Evolutionary conservation across 1,140 invertebrate species (phyloP), one percentile per base, ranked within the genome.

Genomic region (Mizuhopecten yessoensis): DNA sequence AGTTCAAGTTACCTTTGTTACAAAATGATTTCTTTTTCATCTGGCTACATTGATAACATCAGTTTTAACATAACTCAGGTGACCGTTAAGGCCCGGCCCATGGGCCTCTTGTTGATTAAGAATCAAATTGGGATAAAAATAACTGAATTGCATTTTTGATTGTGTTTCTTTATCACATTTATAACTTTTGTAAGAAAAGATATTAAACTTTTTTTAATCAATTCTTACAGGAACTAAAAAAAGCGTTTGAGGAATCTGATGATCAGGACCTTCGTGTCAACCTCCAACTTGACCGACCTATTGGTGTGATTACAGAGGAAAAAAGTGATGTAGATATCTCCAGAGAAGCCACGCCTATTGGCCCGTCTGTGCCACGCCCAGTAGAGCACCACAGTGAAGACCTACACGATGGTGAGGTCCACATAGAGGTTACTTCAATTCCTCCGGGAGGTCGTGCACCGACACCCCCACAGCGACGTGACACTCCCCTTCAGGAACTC

Each of bases 401-500:
- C 36, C 49, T 90, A 89, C 42, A 88, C 20, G 91, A 92, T 86
- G 92, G 89, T 0, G 90, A 92, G n/a, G 91, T 94, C 20, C 91
- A 94, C 86, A 93, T 94, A 89, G 94, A 94, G 45, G 91, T 94
- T 15, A 92, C 92, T 15, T 89, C 92, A 15, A 86, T 94, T n/a
- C 92, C 94, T 49, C 89, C 94, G 34, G 88, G 45, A 33, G 93
- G 94, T 17, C 75, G 89, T 23, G 42, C 88, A n/a, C 91, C 88
- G 10, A 75, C 92, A 39, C 92, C 93, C 17, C 91, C 89, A 17
- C 45, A 86, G 86, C 34, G 86, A 20, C 33, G 88, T 86, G 33
- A 86, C 29, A 86, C 88, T 23, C 88, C 91, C 87, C 29, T 93
- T 34, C 91, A 94, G 88, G 57, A 75, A 10, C 87, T 94, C 3